Evolutionary conservation across 1,140 invertebrate species (phyloP), one percentile per base, ranked within the genome.

Genomic region (Conopomorpha cramerella): DNA sequence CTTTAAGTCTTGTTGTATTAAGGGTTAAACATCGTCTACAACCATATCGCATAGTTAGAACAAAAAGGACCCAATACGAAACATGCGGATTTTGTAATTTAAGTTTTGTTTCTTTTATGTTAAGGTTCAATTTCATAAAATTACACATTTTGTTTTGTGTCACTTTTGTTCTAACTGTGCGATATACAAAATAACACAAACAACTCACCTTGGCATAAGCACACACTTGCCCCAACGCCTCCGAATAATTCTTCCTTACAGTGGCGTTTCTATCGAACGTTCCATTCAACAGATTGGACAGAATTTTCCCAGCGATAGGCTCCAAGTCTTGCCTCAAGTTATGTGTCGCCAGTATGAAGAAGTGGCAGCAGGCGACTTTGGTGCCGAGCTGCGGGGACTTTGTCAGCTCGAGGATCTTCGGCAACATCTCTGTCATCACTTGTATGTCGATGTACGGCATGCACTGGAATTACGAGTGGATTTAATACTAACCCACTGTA

Each of bases 141-240:
- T n/a, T n/a, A n/a, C n/a, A n/a, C n/a, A n/a, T n/a, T n/a, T n/a
- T n/a, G n/a, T n/a, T n/a, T n/a, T n/a, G n/a, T n/a, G n/a, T n/a
- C n/a, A n/a, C n/a, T n/a, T n/a, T n/a, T n/a, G n/a, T n/a, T n/a
- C n/a, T n/a, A n/a, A n/a, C n/a, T n/a, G n/a, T n/a, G n/a, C n/a
- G n/a, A n/a, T n/a, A n/a, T n/a, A n/a, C n/a, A n/a, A n/a, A n/a
- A n/a, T n/a, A n/a, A n/a, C n/a, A n/a, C n/a, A n/a, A n/a, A n/a
- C n/a, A n/a, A n/a, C n/a, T n/a, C n/a, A 80, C 78, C 67, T 95
- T 95, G n/a, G 91, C 91, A 41, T 86, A 84, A 35, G 89, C 85
- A 2, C 93, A 85, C n/a, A 96, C 72, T 54, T 95, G 86, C 0
- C 93, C 94, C 34, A 96, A 85, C 10, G 90, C 87, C 31, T 82